A percentile compares a stretch with the other conserved stretches of the same genome.
These are phyloP conservation scores for Esox niger DNA, from an alignment of 2,113 vertebrate species.

Conservation along the genomic window DNA sequence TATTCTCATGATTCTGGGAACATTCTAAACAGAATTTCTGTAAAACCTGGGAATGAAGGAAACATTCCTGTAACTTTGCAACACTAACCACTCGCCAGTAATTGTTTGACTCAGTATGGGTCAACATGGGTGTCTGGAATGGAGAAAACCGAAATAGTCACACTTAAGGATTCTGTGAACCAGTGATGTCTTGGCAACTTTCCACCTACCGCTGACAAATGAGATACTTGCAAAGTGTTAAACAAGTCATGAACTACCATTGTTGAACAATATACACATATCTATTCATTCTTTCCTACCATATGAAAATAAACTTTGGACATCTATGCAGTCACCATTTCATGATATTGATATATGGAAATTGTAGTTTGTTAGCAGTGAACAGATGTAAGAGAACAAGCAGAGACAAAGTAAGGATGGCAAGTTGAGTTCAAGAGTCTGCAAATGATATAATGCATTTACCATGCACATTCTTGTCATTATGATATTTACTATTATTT, in stretches of 20 bases:
- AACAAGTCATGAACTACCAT: constrained; percentile 25
- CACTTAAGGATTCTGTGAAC: constrained; percentile 11
- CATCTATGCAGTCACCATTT: constrained; percentile 12
- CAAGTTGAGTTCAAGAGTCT: constrained; percentile 4
- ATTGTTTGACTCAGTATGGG: background rate
- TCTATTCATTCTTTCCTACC: constrained; percentile 15
- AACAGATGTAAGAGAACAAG: background rate
- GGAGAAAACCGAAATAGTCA: background rate
- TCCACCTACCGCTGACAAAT: constrained; percentile 21
- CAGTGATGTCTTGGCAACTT: constrained; percentile 7
- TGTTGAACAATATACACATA: constrained; percentile 26
- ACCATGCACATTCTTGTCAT: too few relatives aligned
- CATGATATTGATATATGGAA: constrained; percentile 8
- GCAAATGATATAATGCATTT: too few relatives aligned
- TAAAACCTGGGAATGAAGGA: too few relatives aligned
- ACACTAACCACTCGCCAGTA: too few relatives aligned
- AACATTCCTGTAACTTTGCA: too few relatives aligned
- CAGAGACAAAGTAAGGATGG: constrained; percentile 6
- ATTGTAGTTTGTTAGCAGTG: constrained; percentile 1
- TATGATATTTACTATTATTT: too few relatives aligned
- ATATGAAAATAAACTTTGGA: constrained; percentile 24
- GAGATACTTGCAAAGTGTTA: constrained; percentile 8
- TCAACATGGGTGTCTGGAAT: background rate
- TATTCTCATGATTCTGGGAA: too few relatives aligned
- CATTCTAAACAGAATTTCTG: too few relatives aligned